These are phyloP conservation scores for Heliconius ismenius DNA, from an alignment of 2,888 invertebrate species.

Conservation along the genomic window DNA sequence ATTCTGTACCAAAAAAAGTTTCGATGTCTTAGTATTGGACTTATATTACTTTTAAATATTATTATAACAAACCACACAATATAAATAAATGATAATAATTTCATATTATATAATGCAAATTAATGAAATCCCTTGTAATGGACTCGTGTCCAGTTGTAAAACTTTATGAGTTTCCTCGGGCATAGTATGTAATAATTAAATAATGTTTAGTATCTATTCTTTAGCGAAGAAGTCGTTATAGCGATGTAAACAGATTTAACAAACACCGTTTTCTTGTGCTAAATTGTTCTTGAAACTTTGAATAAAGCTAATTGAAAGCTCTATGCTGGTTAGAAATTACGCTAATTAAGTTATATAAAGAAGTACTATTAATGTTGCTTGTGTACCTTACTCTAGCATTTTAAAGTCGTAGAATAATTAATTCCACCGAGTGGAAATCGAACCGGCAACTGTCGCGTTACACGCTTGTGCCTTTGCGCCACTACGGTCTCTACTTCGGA, in stretches of 20 bases:
- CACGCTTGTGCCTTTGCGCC: no score
- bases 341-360: background rate
- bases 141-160: background rate
- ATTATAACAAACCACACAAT: no score
- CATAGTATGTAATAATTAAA: background rate
- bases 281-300: background rate
- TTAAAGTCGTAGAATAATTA: no score
- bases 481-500: no score
- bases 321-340: background rate
- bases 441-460: no score
- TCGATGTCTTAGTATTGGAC: no score
- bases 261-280: constrained; percentile 4
- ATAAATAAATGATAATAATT: background rate
- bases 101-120: background rate
- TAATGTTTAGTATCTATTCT: constrained; percentile 7
- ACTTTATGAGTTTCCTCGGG: background rate
- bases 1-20: no score
- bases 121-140: background rate
- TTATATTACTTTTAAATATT: no score
- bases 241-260: constrained; percentile 13
- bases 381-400: no score
- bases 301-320: background rate
- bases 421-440: no score
- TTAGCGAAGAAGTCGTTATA: constrained; percentile 2
- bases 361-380: background rate